Conservation (phyloP, 2,888 invertebrate genomes). For the Drepana falcataria region DNA sequence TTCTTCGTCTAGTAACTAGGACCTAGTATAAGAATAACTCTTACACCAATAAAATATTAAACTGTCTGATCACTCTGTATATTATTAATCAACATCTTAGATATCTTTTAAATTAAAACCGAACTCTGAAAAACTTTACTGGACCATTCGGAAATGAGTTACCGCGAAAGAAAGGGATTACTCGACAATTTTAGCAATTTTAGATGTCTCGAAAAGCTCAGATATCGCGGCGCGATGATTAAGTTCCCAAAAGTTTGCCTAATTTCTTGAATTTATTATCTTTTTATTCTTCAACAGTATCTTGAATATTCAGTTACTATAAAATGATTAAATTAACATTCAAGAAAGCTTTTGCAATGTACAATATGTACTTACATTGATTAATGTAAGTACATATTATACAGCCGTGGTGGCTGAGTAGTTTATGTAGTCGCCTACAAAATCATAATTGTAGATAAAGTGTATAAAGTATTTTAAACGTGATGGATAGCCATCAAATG, state of each 20-base stretch:
- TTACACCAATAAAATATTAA: too few species aligned
- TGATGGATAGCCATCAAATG: too few species aligned
- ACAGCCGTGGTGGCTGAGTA: too few species aligned
- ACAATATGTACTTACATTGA: too few species aligned
- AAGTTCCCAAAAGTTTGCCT: constrained; percentile 37
- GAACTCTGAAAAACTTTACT: constrained; percentile 28
- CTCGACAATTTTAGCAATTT: constrained; percentile 41
- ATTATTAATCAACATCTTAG: too few species aligned
- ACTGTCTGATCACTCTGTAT: too few species aligned
- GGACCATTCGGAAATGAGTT: constrained; percentile 39
- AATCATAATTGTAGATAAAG: not conserved
- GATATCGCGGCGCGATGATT: constrained; percentile 36
- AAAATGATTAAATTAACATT: constrained; percentile 19
- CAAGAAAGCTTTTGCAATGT: not conserved
- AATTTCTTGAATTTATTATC: constrained; percentile 38
- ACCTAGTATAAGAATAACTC: too few species aligned
- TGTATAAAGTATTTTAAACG: too few species aligned
- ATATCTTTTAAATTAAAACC: constrained; percentile 31
- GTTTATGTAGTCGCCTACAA: not conserved
- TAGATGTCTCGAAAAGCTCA: constrained; percentile 38
- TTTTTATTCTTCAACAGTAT: constrained; percentile 23
- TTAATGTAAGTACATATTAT: too few species aligned
- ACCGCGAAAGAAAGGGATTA: constrained; percentile 41
- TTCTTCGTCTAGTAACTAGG: too few species aligned
- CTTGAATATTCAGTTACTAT: constrained; percentile 23